These are phyloP conservation scores for Cyphomyrmex costatus DNA, from an alignment of 1,140 invertebrate species.

Conservation along the genomic window DNA sequence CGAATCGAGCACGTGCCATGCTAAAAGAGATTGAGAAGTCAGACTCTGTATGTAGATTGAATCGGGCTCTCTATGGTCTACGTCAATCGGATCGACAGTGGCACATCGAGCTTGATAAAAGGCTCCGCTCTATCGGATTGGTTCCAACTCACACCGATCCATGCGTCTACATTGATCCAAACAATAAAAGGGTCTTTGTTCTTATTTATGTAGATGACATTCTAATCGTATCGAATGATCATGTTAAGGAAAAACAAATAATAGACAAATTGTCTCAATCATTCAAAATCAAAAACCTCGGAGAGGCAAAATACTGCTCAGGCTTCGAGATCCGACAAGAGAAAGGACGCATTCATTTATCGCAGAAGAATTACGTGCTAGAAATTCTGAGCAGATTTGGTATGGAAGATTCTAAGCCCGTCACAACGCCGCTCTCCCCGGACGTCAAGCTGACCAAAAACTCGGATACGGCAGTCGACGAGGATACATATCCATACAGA, in stretches of 20 bases:
- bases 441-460: background rate
- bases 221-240: background rate
- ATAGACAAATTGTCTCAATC: background rate
- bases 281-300: constrained; percentile 20
- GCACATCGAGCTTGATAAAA: constrained; percentile 71
- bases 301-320: background rate
- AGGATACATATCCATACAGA: background rate
- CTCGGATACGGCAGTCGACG: background rate
- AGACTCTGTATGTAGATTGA: constrained; percentile 68
- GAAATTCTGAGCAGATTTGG: background rate
- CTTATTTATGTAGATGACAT: background rate
- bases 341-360: background rate
- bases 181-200: background rate
- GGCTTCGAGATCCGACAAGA: background rate
- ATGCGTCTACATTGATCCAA: constrained; percentile 74
- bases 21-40: background rate
- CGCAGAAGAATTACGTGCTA: background rate
- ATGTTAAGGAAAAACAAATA: background rate
- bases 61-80: constrained; percentile 80
- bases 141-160: constrained; percentile 71
- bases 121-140: constrained; percentile 68
- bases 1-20: background rate
- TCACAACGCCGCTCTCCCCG: accelerated
- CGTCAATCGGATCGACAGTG: constrained; percentile 77
- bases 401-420: background rate